A percentile compares a stretch with the other conserved stretches of the same genome.
phyloP scores from a whole-genome alignment of 1,140 invertebrate species.

The Drosophila truncata region DNA sequence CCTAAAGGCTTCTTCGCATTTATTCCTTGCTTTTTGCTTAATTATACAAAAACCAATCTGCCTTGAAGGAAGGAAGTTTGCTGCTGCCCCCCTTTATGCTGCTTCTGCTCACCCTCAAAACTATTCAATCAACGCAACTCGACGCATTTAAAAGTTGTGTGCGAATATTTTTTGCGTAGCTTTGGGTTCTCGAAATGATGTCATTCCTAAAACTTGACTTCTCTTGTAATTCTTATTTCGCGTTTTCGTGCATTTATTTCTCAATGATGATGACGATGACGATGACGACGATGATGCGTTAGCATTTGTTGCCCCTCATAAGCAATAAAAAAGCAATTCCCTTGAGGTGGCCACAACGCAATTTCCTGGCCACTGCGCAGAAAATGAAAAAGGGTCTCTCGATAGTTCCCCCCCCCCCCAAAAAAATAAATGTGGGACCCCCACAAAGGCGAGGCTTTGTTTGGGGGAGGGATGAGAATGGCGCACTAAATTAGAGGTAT shows the following conservation, averaged over 20 bases:
- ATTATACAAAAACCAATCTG: slow-evolving; percentile 48
- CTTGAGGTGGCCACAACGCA: slow-evolving; percentile 56
- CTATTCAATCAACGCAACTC: slow-evolving; percentile 58
- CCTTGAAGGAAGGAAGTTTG: slow-evolving; percentile 8
- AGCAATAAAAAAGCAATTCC: slow-evolving; percentile 63
- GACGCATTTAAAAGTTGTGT: slow-evolving; percentile 59
- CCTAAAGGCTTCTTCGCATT: slow-evolving; percentile 20
- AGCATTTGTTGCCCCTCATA: slow-evolving; percentile 50
- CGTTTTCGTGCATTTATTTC: slow-evolving; percentile 56
- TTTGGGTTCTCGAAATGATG: slow-evolving; percentile 50
- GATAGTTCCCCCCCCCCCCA: slow-evolving; percentile 25
- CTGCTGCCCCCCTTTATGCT: background rate
- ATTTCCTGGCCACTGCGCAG: slow-evolving; percentile 45
- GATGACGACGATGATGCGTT: slow-evolving; percentile 41
- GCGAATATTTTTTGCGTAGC: slow-evolving; percentile 17
- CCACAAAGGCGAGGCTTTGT: slow-evolving; percentile 50
- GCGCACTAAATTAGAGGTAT: slow-evolving; percentile 40
- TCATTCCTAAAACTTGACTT: slow-evolving; percentile 64
- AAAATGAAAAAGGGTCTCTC: slow-evolving; percentile 45
- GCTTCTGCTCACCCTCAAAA: background rate
- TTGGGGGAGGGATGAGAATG: slow-evolving; percentile 16
- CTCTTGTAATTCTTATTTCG: slow-evolving; percentile 56
- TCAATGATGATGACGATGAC: slow-evolving; percentile 18
- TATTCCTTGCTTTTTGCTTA: slow-evolving; percentile 32
- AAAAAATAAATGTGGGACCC: background rate